Evolutionary conservation across 2,888 invertebrate genomes (phyloP), one percentile per base, ranked within the genome.

Genomic region (Myathropa florea): DNA sequence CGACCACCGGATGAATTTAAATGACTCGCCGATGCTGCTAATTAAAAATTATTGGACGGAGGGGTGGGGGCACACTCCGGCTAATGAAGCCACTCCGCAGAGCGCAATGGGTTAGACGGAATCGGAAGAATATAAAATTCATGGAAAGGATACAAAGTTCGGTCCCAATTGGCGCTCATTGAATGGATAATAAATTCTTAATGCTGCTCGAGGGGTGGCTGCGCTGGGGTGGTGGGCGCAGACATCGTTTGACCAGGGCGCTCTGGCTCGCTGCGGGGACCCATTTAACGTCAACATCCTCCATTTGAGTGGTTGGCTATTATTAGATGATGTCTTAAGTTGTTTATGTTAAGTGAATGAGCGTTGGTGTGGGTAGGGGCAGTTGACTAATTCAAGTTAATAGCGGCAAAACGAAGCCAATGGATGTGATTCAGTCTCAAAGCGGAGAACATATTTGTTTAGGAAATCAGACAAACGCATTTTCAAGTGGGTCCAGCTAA

Each of bases 151-250:
- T 81, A 77, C 68, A 63, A 72, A 72, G 67, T 70, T 21, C 46
- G 68, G 76, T 85, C 76, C 81, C 84, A 84, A 85, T 85, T 85
- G 84, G 76, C 81, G 81, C 76, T 68, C 81, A 85, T 81, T 85
- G 84, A 81, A 85, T 81, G 84, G 81, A 59, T 24, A 64, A 85
- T 81, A 85, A 85, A 85, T 85, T 85, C 84, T 73, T 85, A 77
- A 85, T 85, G 84, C 77, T 57, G 53, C 68, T 36, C 18, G 12
- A 10, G 73, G 21, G 10, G 65, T 6, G 30, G 14, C 36, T 70
- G 33, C 9, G 33, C 12, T 53, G 26, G 28, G 24, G 4, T 4
- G 14, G n/a, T 67, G 63, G 33, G 33, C 21, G 10, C 23, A 12
- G 10, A 46, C 10, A 24, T 46, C 18, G 59, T 61, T 53, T 68